Conservation (phyloP, 2,888 invertebrate species). For the Hirtodrosophila trivittata region DNA sequence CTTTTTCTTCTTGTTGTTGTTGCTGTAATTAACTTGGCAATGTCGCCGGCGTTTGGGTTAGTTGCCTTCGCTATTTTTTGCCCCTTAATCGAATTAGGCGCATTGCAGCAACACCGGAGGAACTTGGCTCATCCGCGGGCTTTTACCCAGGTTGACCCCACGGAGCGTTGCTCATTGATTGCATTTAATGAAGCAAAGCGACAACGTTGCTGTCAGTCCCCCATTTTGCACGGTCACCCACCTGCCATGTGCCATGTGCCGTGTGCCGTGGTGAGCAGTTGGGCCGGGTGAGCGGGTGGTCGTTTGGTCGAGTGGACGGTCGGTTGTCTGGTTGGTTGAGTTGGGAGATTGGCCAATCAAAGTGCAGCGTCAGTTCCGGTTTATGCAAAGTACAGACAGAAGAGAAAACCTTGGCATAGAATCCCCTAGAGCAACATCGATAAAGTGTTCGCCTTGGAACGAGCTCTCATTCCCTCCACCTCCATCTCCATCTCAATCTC, state of each 20-base stretch:
- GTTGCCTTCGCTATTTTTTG: conserved; percentile 27
- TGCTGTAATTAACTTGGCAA: conserved; percentile 62
- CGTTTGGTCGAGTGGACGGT: no score
- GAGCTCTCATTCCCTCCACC: conserved; percentile 32
- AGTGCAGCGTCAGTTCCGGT: conserved; percentile 51
- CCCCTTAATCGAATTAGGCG: conserved; percentile 71
- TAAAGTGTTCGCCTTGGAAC: conserved; percentile 44
- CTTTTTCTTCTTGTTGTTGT: no score
- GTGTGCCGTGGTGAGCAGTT: no score
- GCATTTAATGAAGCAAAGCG: conserved; percentile 68
- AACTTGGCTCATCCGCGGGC: conserved; percentile 1
- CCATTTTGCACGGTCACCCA: background rate
- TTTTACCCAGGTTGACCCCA: conserved; percentile 16
- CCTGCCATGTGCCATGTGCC: no score
- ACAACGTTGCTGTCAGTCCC: conserved; percentile 1
- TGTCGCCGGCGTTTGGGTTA: conserved; percentile 35
- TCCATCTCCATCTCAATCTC: conserved; percentile 3
- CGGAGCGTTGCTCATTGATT: conserved; percentile 58
- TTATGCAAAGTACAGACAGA: conserved; percentile 53
- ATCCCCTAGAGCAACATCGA: conserved; percentile 18
- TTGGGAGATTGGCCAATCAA: no score
- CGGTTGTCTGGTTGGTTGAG: no score
- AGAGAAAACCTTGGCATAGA: conserved; percentile 2
- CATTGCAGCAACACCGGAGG: conserved; percentile 29
- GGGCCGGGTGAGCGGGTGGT: no score